A percentile compares a stretch with the other conserved stretches of the same genome.
Conservation (phyloP, 2,113 vertebrate species). For the Callipepla squamata region DNA sequence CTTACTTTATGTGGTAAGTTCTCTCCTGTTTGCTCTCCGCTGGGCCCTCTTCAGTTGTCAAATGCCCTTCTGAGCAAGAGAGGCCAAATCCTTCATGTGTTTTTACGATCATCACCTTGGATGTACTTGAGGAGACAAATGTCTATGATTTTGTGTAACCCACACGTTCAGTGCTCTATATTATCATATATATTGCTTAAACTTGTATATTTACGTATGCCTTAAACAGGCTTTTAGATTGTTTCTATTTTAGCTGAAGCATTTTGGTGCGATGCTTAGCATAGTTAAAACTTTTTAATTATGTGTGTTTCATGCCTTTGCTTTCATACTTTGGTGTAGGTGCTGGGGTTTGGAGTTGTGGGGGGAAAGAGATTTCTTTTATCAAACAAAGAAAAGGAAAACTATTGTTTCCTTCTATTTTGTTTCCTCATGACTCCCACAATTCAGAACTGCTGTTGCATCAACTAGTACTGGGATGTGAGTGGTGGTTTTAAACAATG, state of each 20-base stretch:
- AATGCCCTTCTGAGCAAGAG: not conserved
- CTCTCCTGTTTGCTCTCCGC: not conserved
- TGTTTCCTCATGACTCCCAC: not conserved
- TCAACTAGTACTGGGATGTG: not conserved
- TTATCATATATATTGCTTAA: not conserved
- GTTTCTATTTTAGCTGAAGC: not conserved
- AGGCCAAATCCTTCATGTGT: not conserved
- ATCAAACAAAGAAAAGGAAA: not conserved
- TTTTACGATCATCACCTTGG: not conserved
- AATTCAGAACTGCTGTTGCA: not conserved
- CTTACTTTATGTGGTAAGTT: not conserved
- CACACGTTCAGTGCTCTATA: not conserved
- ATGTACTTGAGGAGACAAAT: not conserved
- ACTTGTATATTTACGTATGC: not conserved
- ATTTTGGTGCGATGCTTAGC: not conserved
- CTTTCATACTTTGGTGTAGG: not conserved
- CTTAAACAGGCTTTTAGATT: not conserved
- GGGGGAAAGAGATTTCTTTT: not conserved
- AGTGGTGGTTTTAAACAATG: slow-evolving; percentile 28
- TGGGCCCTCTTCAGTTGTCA: not conserved
- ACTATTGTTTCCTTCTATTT: not conserved
- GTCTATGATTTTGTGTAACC: not conserved
- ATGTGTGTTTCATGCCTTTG: not conserved
- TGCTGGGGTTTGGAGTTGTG: not conserved
- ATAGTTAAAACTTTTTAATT: not conserved